These are phyloP conservation scores for Rhizoglyphus robini DNA, from an alignment of 1,140 invertebrate species.

Conservation along the genomic window DNA sequence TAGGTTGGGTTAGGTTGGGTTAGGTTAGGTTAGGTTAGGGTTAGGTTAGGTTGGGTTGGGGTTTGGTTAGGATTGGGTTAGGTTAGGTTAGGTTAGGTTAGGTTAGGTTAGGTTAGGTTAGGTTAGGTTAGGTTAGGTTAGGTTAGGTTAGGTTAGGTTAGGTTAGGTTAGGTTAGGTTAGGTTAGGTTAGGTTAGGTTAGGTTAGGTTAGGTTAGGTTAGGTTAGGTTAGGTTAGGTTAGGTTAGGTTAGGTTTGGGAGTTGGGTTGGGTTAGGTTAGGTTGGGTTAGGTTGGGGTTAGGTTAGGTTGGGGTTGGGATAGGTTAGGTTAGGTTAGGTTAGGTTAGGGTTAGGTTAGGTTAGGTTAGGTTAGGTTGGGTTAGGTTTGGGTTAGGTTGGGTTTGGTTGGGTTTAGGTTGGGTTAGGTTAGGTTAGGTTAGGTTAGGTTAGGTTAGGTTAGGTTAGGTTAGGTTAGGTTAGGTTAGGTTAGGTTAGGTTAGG, in stretches of 20 bases:
- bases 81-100: conserved; percentile 29
- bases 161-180: conserved; percentile 26
- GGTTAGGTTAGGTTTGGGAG: conserved; percentile 33
- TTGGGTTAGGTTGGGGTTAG: too few relatives aligned
- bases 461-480: conserved; percentile 2
- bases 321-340: conserved; percentile 28
- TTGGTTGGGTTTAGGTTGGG: too few relatives aligned
- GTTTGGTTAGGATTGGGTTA: too few relatives aligned
- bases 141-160: conserved; percentile 24
- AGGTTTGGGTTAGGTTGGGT: too few relatives aligned
- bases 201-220: conserved; percentile 30
- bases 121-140: conserved; percentile 27
- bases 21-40: conserved; percentile 28
- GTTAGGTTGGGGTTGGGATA: conserved; percentile 30
- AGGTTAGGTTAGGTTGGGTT: conserved; percentile 27
- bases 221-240: conserved; percentile 33
- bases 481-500: conserved; percentile 28
- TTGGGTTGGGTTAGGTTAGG: too few relatives aligned
- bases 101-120: conserved; percentile 28
- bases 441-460: conserved; percentile 31
- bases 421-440: conserved; percentile 26
- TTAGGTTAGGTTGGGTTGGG: too few relatives aligned
- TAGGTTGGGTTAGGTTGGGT: conserved; percentile 27
- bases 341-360: conserved; percentile 26
- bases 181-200: conserved; percentile 27